Percentiles rank a stretch among this genome's conserved stretches.
Conservation (phyloP, 2,888 invertebrate species). For the Koerneria pararmatus region DNA sequence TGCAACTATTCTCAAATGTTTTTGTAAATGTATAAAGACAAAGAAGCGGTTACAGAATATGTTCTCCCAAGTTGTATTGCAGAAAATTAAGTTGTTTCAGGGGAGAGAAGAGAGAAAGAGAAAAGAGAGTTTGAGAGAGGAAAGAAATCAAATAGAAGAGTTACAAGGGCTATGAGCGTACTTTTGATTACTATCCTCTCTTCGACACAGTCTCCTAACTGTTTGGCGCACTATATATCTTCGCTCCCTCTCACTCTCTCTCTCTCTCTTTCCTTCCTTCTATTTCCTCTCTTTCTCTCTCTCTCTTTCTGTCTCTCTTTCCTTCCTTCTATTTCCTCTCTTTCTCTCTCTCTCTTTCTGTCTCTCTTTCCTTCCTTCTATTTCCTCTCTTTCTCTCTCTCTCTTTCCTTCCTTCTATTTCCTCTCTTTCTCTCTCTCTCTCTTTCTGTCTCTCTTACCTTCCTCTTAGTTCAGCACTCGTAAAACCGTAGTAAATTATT, state of each 20-base stretch:
- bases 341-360: not conserved
- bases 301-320: not conserved
- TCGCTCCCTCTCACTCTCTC: not conserved
- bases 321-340: not conserved
- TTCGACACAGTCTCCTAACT: too few species aligned
- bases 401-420: not conserved
- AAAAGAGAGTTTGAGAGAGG: too few species aligned
- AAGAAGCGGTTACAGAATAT: too few species aligned
- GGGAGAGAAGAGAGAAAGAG: too few species aligned
- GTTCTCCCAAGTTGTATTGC: too few species aligned
- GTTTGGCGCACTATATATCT: not conserved
- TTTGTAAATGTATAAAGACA: too few species aligned
- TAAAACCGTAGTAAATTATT: too few species aligned
- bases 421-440: not conserved
- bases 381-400: not conserved
- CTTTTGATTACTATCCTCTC: too few species aligned
- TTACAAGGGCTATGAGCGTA: too few species aligned
- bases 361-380: constrained; percentile 2
- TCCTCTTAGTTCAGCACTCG: not conserved
- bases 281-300: constrained; percentile 8
- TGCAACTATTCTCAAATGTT: too few species aligned
- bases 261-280: not conserved
- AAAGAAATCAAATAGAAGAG: too few species aligned
- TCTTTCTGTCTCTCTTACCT: not conserved
- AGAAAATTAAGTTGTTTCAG: too few species aligned